These are phyloP conservation scores for Agrochola macilenta DNA, from an alignment of 2,888 invertebrate species.

Conservation along the genomic window DNA sequence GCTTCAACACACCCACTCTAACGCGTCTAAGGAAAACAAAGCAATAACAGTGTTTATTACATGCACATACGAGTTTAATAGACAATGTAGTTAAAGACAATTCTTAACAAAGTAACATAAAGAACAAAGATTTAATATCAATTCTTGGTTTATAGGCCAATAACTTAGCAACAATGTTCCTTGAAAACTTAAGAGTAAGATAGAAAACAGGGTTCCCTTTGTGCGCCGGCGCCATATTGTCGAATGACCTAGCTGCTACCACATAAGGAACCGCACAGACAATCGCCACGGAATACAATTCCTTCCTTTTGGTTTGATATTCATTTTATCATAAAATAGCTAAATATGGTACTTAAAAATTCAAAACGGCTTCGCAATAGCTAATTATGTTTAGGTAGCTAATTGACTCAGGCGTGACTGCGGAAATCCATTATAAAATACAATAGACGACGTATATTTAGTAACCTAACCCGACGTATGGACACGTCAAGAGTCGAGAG, in stretches of 20 bases:
- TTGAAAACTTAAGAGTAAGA: constrained; percentile 67
- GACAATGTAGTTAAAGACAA: constrained; percentile 27
- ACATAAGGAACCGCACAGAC: constrained; percentile 53
- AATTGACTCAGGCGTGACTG: no score
- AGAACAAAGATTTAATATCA: constrained; percentile 65
- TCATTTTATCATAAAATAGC: constrained; percentile 3
- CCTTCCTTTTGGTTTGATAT: constrained; percentile 25
- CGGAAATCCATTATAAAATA: no score
- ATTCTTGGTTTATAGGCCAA: constrained; percentile 58
- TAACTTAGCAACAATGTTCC: constrained; percentile 72
- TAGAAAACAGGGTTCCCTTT: constrained; percentile 67
- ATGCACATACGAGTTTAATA: background rate
- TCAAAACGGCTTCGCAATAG: background rate
- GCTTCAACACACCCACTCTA: constrained; percentile 8
- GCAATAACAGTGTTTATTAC: constrained; percentile 8
- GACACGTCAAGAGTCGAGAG: no score
- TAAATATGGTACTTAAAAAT: background rate
- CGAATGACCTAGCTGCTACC: constrained; percentile 58
- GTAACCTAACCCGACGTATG: no score
- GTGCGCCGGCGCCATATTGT: constrained; percentile 67
- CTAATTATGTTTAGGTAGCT: background rate
- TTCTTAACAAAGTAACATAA: constrained; percentile 51
- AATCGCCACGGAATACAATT: constrained; percentile 24
- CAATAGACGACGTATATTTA: no score
- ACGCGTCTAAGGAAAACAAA: constrained; percentile 26